Evolutionary conservation across 2,797 vertebrate species (phyloP).

Genomic region (Sparus aurata): DNA sequence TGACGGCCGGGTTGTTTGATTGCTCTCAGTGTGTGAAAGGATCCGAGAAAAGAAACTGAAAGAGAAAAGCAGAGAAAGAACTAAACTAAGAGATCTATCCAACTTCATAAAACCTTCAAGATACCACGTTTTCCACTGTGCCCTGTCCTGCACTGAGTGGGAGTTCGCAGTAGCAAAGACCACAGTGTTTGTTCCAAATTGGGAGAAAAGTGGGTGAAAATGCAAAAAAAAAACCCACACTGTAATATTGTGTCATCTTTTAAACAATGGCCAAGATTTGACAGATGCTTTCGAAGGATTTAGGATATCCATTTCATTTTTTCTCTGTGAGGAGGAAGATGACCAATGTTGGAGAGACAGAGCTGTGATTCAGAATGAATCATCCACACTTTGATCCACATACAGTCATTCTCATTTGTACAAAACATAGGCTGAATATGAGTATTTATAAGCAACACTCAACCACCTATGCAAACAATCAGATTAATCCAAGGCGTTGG

Average conservation of each 20-base stretch:
- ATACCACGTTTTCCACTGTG: not conserved
- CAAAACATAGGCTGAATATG: conserved; percentile 11
- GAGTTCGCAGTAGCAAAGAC: conserved; percentile 28
- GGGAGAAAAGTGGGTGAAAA: conserved; percentile 31
- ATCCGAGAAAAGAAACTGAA: not conserved
- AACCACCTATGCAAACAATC: conserved; percentile 28
- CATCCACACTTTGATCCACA: conserved; percentile 12
- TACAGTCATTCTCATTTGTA: conserved; percentile 1
- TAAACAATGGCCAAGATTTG: conserved; percentile 20
- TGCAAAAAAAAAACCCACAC: conserved; percentile 21
- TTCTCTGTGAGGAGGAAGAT: conserved; percentile 1
- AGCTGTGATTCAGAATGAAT: conserved; percentile 5
- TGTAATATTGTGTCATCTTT: conserved; percentile 25
- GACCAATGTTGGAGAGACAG: conserved; percentile 10
- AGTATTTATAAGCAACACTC: conserved; percentile 28
- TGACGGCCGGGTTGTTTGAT: not conserved
- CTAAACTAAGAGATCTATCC: not conserved
- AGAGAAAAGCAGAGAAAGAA: not conserved
- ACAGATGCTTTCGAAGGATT: conserved; percentile 14
- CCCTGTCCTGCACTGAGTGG: conserved; percentile 23
- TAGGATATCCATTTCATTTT: not conserved
- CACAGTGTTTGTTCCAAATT: conserved; percentile 20
- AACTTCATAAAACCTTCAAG: conserved; percentile 10
- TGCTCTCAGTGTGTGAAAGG: not conserved
- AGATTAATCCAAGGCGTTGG: not conserved